Evolutionary conservation across 2,888 invertebrate species (phyloP).

Genomic region (Gastrophysa polygoni): DNA sequence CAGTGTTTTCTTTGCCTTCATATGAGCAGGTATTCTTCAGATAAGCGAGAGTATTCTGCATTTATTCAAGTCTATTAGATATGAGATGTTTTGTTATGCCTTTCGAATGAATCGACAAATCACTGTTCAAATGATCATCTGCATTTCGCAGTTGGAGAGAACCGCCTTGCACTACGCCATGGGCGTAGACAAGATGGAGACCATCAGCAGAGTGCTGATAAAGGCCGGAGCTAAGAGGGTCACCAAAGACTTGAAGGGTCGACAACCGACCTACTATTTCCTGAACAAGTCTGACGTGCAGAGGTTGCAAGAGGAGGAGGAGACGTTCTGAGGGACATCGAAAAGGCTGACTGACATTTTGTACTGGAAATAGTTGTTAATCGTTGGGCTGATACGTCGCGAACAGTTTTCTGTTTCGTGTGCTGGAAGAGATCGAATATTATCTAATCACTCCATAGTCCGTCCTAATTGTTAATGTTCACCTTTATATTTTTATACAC

Average conservation of each 20-base stretch:
- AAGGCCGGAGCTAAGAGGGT: conserved; percentile 83
- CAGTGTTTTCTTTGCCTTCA: too few relatives aligned
- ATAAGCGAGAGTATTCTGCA: too few relatives aligned
- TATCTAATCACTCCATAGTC: not conserved
- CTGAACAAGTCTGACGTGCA: conserved; percentile 90
- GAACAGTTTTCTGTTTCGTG: not conserved
- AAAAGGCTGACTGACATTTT: conserved; percentile 5
- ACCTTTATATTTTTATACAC: conserved; percentile 28
- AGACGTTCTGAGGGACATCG: conserved; percentile 59
- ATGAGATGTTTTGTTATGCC: too few relatives aligned
- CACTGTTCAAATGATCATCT: too few relatives aligned
- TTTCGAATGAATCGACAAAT: too few relatives aligned
- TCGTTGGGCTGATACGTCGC: not conserved
- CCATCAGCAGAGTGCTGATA: conserved; percentile 78
- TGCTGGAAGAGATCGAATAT: not conserved
- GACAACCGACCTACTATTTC: conserved; percentile 90
- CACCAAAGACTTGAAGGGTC: conserved; percentile 84
- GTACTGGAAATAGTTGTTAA: not conserved
- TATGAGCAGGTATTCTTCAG: too few relatives aligned
- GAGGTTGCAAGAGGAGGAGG: conserved; percentile 84
- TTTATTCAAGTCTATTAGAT: too few relatives aligned
- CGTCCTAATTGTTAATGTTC: conserved; percentile 14
- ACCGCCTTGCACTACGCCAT: conserved; percentile 90
- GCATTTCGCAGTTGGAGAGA: conserved; percentile 74
- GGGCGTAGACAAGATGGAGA: conserved; percentile 85